These are phyloP conservation scores for Oncorhynchus masou DNA, from an alignment of 2,113 vertebrate genomes.

Conservation along the genomic window DNA sequence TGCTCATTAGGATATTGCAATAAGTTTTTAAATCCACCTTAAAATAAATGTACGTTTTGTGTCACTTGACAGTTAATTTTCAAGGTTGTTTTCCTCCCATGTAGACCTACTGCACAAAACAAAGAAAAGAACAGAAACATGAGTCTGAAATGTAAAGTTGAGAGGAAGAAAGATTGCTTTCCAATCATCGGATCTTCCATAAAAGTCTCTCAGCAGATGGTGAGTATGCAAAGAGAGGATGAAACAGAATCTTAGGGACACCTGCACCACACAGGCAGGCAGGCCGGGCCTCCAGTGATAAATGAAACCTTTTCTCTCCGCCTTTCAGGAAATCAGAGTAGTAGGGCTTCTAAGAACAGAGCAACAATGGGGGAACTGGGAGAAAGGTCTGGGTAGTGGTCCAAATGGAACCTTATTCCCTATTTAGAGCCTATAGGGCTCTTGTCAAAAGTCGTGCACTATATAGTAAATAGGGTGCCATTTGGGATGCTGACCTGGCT, in stretches of 20 bases:
- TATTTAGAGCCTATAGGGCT: no score
- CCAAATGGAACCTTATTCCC: no score
- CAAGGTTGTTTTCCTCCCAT: not conserved
- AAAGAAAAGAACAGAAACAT: not conserved
- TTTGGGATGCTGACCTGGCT: no score
- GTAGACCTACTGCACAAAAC: not conserved
- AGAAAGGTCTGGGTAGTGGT: no score
- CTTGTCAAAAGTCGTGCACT: no score
- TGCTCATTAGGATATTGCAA: no score
- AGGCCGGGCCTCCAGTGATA: conserved; percentile 38
- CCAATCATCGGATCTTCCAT: conserved; percentile 29
- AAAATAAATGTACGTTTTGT: no score
- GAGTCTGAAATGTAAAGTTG: conserved; percentile 19
- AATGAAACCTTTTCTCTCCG: conserved; percentile 42
- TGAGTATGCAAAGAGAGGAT: conserved; percentile 59
- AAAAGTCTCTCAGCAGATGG: conserved; percentile 66
- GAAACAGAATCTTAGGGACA: conserved; percentile 63
- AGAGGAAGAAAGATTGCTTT: conserved; percentile 24
- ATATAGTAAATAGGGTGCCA: no score
- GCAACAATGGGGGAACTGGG: not conserved
- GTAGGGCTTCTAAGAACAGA: conserved; percentile 47
- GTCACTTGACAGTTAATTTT: no score
- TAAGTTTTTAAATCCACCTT: no score
- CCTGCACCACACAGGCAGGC: conserved; percentile 41
- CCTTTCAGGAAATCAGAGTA: conserved; percentile 55